A percentile compares a stretch with the other conserved stretches of the same genome.
These are phyloP conservation scores for Macrophya alboannulata DNA, from an alignment of 2,888 invertebrate species.

Conservation along the genomic window DNA sequence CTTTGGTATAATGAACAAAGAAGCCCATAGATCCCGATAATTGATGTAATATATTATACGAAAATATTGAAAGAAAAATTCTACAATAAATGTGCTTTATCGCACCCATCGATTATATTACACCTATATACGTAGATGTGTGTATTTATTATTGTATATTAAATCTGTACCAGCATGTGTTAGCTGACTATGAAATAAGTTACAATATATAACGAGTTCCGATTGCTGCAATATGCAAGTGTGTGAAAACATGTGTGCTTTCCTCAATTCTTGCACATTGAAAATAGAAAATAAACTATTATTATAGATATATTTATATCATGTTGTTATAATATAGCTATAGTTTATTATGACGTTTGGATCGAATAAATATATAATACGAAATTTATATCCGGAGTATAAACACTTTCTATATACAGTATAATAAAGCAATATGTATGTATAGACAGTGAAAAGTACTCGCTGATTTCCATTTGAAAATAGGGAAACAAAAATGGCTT, in stretches of 20 bases:
- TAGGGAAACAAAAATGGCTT: slow-evolving; percentile 11
- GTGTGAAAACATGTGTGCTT: neutral
- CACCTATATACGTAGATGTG: no score
- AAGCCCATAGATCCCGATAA: neutral
- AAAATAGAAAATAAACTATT: neutral
- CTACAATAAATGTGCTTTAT: neutral
- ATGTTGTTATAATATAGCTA: no score
- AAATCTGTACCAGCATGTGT: neutral
- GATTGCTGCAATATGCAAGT: neutral
- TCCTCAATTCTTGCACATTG: neutral
- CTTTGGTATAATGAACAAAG: neutral
- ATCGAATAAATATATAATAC: neutral
- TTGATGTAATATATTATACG: neutral
- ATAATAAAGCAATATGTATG: neutral
- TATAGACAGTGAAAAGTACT: neutral
- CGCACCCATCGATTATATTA: neutral
- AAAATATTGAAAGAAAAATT: neutral
- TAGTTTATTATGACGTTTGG: neutral
- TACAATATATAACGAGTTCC: neutral
- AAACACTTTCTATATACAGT: neutral
- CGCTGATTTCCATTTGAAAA: slow-evolving; percentile 26
- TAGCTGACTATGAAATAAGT: no score
- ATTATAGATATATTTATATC: no score
- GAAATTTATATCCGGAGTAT: neutral
- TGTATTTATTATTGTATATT: neutral